Conservation (phyloP, 2,113 vertebrate genomes). For the Lophotis ruficrista region DNA sequence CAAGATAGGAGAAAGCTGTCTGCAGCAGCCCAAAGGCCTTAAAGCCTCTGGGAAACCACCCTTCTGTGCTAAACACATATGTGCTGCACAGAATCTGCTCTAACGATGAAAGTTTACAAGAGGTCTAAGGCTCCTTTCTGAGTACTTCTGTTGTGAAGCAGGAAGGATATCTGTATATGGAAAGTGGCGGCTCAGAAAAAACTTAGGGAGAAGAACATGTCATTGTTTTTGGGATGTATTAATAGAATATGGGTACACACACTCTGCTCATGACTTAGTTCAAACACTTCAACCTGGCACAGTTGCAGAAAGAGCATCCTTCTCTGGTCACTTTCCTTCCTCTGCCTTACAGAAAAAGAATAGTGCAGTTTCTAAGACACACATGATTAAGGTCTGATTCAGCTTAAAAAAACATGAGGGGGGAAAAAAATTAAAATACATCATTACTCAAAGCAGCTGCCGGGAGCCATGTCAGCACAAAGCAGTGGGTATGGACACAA, state of each 20-base stretch:
- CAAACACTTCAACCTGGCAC: neutral
- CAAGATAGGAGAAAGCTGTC: neutral
- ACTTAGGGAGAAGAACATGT: neutral
- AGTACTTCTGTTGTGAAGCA: neutral
- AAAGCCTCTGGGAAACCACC: neutral
- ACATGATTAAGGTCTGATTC: neutral
- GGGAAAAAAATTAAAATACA: neutral
- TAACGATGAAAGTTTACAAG: neutral
- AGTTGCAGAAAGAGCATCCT: neutral
- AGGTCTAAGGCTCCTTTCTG: neutral
- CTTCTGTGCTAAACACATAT: neutral
- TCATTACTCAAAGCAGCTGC: neutral
- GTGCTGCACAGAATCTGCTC: neutral
- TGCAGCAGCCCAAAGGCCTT: neutral
- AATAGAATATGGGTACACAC: neutral
- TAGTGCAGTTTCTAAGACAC: neutral
- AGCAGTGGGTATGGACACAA: neutral
- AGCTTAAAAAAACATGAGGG: neutral
- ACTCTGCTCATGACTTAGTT: accelerated
- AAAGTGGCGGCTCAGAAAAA: neutral
- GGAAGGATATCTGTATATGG: neutral
- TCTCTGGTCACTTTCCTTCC: neutral
- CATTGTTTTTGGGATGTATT: neutral
- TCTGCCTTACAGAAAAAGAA: neutral
- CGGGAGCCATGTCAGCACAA: neutral